A percentile compares a stretch with the other conserved stretches of the same genome.
phyloP scores from a whole-genome alignment of 2,888 invertebrate species.

The Ferrisia virgata region DNA sequence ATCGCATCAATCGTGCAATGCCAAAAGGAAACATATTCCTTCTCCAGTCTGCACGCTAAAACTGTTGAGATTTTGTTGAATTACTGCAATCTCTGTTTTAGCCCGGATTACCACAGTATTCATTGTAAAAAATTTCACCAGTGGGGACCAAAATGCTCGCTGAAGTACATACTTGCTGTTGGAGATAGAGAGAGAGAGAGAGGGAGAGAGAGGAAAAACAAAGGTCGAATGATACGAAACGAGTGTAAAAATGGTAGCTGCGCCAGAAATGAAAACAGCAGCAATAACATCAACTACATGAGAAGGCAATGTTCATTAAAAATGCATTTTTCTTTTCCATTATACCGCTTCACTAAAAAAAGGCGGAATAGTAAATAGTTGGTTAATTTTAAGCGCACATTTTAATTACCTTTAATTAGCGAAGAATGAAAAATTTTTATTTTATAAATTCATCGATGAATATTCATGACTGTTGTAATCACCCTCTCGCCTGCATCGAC shows the following conservation, averaged over 20 bases:
- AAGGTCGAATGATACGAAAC: too few species aligned
- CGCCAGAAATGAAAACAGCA: too few species aligned
- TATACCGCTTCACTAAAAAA: background rate
- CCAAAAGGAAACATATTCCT: conserved; percentile 11
- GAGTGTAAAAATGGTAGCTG: too few species aligned
- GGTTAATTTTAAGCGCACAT: conserved; percentile 10
- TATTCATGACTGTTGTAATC: conserved; percentile 12
- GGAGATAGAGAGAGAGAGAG: too few species aligned
- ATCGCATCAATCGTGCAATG: conserved; percentile 7
- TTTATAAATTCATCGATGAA: background rate
- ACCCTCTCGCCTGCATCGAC: background rate
- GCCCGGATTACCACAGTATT: background rate
- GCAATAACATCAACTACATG: too few species aligned
- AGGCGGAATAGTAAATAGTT: background rate
- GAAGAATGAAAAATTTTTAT: background rate
- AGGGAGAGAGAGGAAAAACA: background rate
- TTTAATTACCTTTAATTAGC: conserved; percentile 22
- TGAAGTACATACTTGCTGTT: background rate
- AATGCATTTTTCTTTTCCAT: background rate
- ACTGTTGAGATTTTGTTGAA: conserved; percentile 6
- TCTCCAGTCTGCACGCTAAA: background rate
- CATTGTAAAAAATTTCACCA: background rate
- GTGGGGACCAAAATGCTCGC: background rate
- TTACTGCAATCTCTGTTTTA: conserved; percentile 10
- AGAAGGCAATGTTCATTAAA: background rate